These are phyloP conservation scores for Euwallacea fornicatus DNA, from an alignment of 1,140 invertebrate genomes.

Conservation along the genomic window DNA sequence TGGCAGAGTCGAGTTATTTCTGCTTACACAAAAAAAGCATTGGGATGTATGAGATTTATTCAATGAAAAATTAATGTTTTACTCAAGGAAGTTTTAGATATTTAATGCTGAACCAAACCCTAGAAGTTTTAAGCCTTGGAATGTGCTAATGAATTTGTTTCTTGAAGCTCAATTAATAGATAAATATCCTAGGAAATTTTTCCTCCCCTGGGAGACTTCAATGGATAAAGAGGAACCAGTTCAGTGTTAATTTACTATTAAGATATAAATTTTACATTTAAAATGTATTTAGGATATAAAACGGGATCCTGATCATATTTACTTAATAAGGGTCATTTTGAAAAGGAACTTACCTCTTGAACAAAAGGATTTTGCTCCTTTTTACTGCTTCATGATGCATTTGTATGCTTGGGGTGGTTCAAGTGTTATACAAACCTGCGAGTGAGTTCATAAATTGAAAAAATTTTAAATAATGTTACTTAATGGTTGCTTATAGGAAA, in stretches of 20 bases:
- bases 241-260: background rate
- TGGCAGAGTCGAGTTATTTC: constrained; percentile 47
- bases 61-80: background rate
- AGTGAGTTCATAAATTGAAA: constrained; percentile 14
- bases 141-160: constrained; percentile 45
- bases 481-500: constrained; percentile 39
- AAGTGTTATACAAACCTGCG: constrained; percentile 29
- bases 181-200: constrained; percentile 45
- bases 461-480: constrained; percentile 1
- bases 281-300: too few relatives aligned
- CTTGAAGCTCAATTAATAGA: constrained; percentile 45
- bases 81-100: background rate
- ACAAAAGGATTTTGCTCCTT: constrained; percentile 38
- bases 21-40: constrained; percentile 43
- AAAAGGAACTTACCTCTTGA: constrained; percentile 43
- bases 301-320: constrained; percentile 19
- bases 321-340: constrained; percentile 44
- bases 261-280: too few relatives aligned
- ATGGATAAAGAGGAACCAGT: constrained; percentile 13
- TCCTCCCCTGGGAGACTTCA: constrained; percentile 47
- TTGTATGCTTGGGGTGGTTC: constrained; percentile 42
- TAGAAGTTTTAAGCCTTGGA: background rate
- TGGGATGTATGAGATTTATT: constrained; percentile 42
- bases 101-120: background rate
- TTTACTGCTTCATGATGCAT: constrained; percentile 44